Base-by-base conservation (phyloP, 35 echinoderm and acorn worm genomes). In the Lytechinus variegatus region DNA sequence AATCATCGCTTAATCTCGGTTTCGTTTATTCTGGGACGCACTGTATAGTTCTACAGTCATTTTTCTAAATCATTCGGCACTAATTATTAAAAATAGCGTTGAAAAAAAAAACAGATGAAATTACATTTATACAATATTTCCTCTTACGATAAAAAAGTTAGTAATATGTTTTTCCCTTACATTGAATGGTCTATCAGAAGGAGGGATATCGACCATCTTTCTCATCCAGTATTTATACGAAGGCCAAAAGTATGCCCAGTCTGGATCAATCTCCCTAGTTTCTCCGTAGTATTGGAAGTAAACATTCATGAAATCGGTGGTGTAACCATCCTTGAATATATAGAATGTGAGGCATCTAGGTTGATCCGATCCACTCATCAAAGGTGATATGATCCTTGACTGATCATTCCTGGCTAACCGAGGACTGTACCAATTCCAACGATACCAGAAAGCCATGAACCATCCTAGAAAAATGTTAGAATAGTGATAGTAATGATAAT, bases 131-230 rank as follows among this genome's bases (percentile, higher is more conserved):
- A 44, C 33, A 44, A 44, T 44, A 44, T 44, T 44, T 44, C 33
- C 2, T 44, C 33, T 44, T 44, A 44, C 33, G 33, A 44, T 44
- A 44, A 44, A 44, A 44, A 58, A 11, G 1, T 2, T 56, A 9
- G 56, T 9, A 58, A 58, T 58, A 9, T 58, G 7, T 58, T 2
- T 9, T 58, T 11, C 5, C 7, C 52, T 52, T 90, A 90, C 88
- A 90, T 90, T 90, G 29, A 90, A 28, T 44, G 88, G 88, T 33
- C n/a, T 90, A 51, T 90, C 10, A 33, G 88, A 90, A 54, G 88
- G 28, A 44, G 88, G 88, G 27, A 90, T 90, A 90, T 90, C 88
- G 29, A 90, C 88, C 27, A 5, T 28, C 52, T 21, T 54, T 90
- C 24, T 14, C 52, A 28, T 21, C 88, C 88, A 90, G 16, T 27